phyloP scores from a whole-genome alignment of 2,113 vertebrate genomes.

The Onychostruthus taczanowskii region DNA sequence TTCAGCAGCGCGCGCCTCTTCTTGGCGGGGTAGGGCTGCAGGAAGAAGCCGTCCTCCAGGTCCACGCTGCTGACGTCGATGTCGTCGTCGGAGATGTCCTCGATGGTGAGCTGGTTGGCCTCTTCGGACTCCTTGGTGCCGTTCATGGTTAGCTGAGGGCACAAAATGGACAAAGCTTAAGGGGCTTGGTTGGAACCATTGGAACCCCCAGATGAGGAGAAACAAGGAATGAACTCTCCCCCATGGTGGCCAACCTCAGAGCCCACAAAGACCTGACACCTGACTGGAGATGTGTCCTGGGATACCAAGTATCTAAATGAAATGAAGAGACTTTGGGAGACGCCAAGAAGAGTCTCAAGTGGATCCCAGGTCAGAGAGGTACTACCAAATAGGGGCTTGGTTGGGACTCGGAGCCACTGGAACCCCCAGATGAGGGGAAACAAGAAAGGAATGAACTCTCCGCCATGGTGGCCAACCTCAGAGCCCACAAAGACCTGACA shows the following conservation, averaged over 20 bases:
- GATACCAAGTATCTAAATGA: neutral
- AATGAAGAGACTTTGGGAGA: neutral
- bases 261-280: neutral
- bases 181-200: neutral
- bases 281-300: neutral
- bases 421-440: neutral
- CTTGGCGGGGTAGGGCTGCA: constrained; percentile 88
- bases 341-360: neutral
- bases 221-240: neutral
- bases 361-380: neutral
- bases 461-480: neutral
- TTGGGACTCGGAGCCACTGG: neutral
- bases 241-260: neutral
- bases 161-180: neutral
- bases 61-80: constrained; percentile 76
- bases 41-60: constrained; percentile 84
- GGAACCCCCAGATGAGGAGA: neutral
- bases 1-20: constrained; percentile 86
- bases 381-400: neutral
- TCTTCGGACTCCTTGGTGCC: constrained; percentile 84
- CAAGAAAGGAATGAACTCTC: neutral
- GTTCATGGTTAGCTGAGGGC: constrained; percentile 81
- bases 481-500: neutral
- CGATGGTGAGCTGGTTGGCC: constrained; percentile 83
- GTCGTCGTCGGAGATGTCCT: constrained; percentile 86